Conservation (phyloP, 2,888 invertebrate genomes). For the Diadegma fenestrale region DNA sequence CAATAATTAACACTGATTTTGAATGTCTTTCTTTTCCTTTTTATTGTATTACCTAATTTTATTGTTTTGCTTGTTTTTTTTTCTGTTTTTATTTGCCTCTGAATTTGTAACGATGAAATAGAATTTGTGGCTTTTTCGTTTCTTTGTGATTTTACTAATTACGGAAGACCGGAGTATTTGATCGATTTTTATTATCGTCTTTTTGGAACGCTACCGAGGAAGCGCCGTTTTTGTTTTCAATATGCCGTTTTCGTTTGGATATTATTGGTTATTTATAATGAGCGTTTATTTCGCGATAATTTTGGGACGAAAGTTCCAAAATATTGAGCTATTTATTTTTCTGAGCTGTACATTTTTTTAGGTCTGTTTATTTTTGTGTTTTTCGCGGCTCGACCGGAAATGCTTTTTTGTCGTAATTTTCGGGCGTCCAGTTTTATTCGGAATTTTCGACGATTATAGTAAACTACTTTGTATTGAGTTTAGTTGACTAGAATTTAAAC, state of each 20-base stretch:
- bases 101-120: not conserved
- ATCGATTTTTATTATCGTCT: not conserved
- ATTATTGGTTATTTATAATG: not conserved
- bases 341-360: not conserved
- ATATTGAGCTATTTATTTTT: not conserved
- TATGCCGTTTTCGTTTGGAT: not conserved
- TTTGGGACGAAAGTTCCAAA: not conserved
- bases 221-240: conserved; percentile 9
- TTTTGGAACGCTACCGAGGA: not conserved
- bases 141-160: not conserved
- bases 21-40: not conserved
- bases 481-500: conserved; percentile 4
- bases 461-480: not conserved
- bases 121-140: not conserved
- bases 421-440: conserved; percentile 6
- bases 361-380: not conserved
- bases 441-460: conserved; percentile 14
- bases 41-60: not conserved
- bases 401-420: conserved; percentile 11
- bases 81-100: not conserved
- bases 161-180: conserved; percentile 15
- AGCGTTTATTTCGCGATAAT: too few relatives aligned
- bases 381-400: conserved; percentile 29
- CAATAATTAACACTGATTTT: not conserved
- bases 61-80: not conserved